Evolutionary conservation across 1,140 invertebrate species (phyloP).

Genomic region (Orius laevigatus): DNA sequence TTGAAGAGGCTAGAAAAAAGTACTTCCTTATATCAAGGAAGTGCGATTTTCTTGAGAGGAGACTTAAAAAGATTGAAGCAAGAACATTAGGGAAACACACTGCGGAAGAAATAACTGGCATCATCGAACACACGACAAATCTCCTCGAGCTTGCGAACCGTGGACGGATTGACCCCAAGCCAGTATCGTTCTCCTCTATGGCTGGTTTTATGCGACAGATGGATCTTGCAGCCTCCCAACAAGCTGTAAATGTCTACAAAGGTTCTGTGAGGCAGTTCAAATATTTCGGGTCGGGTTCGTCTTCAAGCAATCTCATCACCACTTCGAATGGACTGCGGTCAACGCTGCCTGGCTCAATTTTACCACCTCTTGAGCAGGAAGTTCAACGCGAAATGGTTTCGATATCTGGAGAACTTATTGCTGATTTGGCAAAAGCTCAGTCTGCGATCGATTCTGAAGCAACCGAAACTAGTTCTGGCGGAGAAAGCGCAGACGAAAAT

Average conservation of each 20-base stretch:
- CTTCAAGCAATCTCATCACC: conserved; percentile 28
- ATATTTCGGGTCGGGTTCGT: conserved; percentile 45
- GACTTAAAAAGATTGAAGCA: conserved; percentile 58
- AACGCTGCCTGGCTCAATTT: conserved; percentile 29
- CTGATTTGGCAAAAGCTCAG: conserved; percentile 52
- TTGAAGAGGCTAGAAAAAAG: conserved; percentile 27
- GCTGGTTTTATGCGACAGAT: conserved; percentile 36
- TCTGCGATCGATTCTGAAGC: conserved; percentile 74
- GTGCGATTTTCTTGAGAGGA: conserved; percentile 48
- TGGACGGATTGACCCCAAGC: not conserved
- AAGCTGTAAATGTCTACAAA: conserved; percentile 21
- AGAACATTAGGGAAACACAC: conserved; percentile 52
- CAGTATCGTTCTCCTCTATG: conserved; percentile 24
- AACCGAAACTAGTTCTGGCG: conserved; percentile 82
- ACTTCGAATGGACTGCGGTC: conserved; percentile 16
- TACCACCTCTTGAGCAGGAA: conserved; percentile 29
- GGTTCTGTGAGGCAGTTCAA: conserved; percentile 20
- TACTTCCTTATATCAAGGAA: conserved; percentile 48
- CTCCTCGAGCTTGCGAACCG: conserved; percentile 9
- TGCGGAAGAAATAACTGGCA: conserved; percentile 51
- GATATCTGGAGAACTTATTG: conserved; percentile 47
- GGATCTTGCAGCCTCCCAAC: conserved; percentile 28
- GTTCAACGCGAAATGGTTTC: conserved; percentile 38
- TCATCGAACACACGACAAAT: conserved; percentile 48
- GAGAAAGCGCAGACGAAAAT: conserved; percentile 83